Evolutionary conservation across 2,888 invertebrate species (phyloP), one percentile per base, ranked within the genome.

Genomic region (Athrips mouffetella): DNA sequence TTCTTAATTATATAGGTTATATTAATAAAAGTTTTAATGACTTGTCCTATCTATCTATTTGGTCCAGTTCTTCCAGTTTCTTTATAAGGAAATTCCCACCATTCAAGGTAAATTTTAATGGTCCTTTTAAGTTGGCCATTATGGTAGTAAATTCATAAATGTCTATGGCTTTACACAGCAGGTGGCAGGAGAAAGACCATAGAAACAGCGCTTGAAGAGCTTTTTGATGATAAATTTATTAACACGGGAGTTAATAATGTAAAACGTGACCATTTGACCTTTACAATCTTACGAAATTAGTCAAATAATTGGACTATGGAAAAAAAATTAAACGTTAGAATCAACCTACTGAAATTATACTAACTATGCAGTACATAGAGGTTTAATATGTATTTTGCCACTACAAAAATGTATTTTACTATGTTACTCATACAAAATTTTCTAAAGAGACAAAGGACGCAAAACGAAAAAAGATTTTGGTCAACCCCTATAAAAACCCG

Each of bases 181-280:
- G 42, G 42, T 42, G 42, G 29, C 20, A 18, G 18, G 18, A 30
- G 20, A 44, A 33, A 44, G 30, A 44, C 27, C 42, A 41, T 48
- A 16, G 48, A 20, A 20, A 48, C 44, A 48, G 37, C 29, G 8
- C 10, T 44, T 18, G 15, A 33, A 23, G 11, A 31, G 11, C n/a
- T 44, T 49, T 23, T 37, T 39, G 10, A 27, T 29, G n/a, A 11
- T 20, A 39, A 49, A 35, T 45, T 45, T 49, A 45, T 49, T 30
- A 45, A 33, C 35, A 49, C 30, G 52, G 46, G 16, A 48, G 20
- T 16, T 33, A 41, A 30, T 53, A 59, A 54, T 51, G 48, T 58
- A 54, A 53, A 57, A 63, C 60, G 56, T 54, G 53, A 58, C 48
- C 50, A 37, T n/a, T 57, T 68, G 65, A 68, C 72, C 73, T 73